A percentile compares a stretch with the other conserved stretches of the same genome.
Evolutionary conservation across 2,888 invertebrate species (phyloP).

Genomic region (Pammene aurita): DNA sequence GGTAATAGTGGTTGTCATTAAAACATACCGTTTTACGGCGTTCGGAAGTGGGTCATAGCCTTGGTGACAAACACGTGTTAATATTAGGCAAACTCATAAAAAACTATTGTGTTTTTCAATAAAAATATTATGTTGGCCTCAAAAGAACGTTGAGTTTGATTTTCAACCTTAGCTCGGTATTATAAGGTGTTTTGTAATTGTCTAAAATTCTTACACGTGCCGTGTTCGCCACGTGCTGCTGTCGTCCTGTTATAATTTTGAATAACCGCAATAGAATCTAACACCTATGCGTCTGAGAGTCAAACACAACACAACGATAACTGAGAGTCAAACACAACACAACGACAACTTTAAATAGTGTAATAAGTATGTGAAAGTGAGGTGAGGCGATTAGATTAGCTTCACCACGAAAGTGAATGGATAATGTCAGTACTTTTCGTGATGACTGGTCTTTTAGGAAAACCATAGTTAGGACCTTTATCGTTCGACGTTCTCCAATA

Average conservation of each 20-base stretch:
- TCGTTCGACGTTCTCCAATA: no score
- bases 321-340: no score
- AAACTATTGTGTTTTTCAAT: constrained; percentile 16
- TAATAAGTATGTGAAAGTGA: no score
- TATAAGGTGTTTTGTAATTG: constrained; percentile 1
- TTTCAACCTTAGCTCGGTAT: neutral
- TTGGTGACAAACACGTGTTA: constrained; percentile 35
- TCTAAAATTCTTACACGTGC: neutral
- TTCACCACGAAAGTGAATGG: no score
- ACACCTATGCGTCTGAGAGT: no score
- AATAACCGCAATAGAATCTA: no score
- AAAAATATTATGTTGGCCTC: neutral
- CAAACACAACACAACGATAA: no score
- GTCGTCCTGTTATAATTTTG: neutral
- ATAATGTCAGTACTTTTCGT: no score
- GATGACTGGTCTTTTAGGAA: no score
- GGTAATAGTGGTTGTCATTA: neutral
- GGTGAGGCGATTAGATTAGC: no score
- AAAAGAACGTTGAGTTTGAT: neutral
- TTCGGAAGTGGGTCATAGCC: constrained; percentile 25
- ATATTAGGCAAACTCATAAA: constrained; percentile 17
- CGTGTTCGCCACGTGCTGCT: neutral
- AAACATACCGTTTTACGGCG: constrained; percentile 3
- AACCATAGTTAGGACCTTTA: no score
- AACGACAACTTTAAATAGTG: no score